A percentile compares a stretch with the other conserved stretches of the same genome.
These are phyloP conservation scores for Trididemnum miniatum DNA, from an alignment of 23 tunicate species.

Conservation along the genomic window DNA sequence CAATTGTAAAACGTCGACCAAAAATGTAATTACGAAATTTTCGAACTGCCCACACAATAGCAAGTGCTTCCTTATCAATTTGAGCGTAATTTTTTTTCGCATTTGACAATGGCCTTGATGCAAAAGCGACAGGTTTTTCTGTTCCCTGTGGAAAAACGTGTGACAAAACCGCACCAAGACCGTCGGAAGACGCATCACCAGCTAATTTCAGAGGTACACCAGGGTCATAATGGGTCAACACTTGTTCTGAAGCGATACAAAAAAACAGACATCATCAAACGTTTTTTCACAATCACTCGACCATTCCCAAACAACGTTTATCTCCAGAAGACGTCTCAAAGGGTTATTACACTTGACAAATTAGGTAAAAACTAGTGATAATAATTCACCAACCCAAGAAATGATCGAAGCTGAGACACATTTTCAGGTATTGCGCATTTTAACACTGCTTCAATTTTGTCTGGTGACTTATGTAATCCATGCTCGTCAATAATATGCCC, in stretches of 20 bases:
- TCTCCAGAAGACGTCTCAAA: background rate
- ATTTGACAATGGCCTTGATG: background rate
- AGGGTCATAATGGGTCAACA: background rate
- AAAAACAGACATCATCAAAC: background rate
- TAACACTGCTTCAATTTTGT: background rate
- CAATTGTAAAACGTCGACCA: background rate
- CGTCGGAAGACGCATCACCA: background rate
- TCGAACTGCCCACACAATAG: background rate
- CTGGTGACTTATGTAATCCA: background rate
- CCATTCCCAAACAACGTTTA: background rate
- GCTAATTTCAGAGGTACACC: background rate
- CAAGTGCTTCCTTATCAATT: background rate
- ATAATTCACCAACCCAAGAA: background rate
- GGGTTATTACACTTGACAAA: background rate
- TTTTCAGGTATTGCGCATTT: background rate
- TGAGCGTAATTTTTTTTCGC: background rate
- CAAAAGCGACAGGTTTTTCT: background rate
- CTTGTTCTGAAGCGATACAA: background rate
- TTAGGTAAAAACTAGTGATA: background rate
- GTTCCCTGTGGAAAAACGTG: background rate
- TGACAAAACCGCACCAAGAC: background rate
- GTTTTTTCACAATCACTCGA: background rate
- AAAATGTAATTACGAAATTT: too few species aligned
- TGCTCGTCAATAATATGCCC: background rate
- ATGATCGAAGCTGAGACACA: background rate